Evolutionary conservation across 2,113 vertebrate species (phyloP), one percentile per base, ranked within the genome.

Genomic region (Colossoma macropomum): DNA sequence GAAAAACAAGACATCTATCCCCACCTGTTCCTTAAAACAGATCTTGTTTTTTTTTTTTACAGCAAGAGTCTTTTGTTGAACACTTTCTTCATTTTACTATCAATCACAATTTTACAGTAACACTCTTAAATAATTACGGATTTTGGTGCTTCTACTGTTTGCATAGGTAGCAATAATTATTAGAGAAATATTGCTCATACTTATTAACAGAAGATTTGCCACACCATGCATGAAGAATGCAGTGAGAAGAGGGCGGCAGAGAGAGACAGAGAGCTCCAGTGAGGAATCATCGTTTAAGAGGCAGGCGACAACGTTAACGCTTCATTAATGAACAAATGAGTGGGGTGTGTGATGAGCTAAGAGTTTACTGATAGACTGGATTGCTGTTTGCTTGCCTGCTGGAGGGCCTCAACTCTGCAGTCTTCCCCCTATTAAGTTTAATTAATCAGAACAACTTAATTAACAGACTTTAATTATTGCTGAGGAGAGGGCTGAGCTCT

Each of bases 271-370:
- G 81, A 59, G 7, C 79, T 56, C 38, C 30, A 81, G 72, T 3
- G 27, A 75, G 56, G 52, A 4, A 86, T 65, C 79, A 63, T 80
- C 79, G 59, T 52, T 80, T 21, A 54, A 34, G 72, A 75, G 34
- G 68, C 81, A 83, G 88, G 87, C 54, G 77, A 79, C 32, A 75
- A 11, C 27, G 75, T 80, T 89, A 81, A 85, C 54, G 69, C 81
- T 77, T 88, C 21, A 85, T 87, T 89, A 77, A 84, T 81, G 81
- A 86, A 65, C 80, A 90, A 89, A 90, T 84, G 72, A 78, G 79
- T 75, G 81, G 76, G 81, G 59, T 69, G 82, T 72, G 70, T 34
- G 76, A 77, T 74, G 62, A 25, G 7, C 50, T 75, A 52, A 48
- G 38, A 21, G 54, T 59, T 81, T 59, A 77, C 70, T 81, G 63